A percentile compares a stretch with the other conserved stretches of the same genome.
These are phyloP conservation scores for Andrena minutula DNA, from an alignment of 2,888 invertebrate genomes.

Conservation along the genomic window DNA sequence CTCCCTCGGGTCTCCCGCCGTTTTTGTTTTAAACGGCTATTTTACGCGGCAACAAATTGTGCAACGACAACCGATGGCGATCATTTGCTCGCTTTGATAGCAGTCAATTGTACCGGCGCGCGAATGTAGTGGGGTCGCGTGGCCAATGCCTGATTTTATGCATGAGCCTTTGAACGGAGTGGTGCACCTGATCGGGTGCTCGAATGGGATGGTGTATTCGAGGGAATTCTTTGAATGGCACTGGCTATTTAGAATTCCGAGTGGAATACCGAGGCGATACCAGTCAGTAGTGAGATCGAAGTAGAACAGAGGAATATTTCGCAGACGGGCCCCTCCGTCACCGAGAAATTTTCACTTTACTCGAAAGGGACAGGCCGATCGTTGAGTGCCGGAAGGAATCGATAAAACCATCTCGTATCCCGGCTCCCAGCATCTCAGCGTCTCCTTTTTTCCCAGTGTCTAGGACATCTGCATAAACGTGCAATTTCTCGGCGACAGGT, in stretches of 20 bases:
- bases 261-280: neutral
- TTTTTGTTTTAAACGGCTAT: slow-evolving; percentile 8
- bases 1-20: no score
- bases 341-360: slow-evolving; percentile 33
- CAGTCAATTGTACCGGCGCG: slow-evolving; percentile 20
- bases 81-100: slow-evolving; percentile 4
- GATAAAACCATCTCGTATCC: slow-evolving; percentile 33
- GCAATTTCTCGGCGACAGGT: slow-evolving; percentile 65
- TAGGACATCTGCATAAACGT: slow-evolving; percentile 72
- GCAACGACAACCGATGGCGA: neutral
- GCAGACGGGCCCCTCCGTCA: neutral
- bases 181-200: no score
- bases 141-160: no score
- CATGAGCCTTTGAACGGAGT: no score
- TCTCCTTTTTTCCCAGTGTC: slow-evolving; percentile 48
- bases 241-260: no score
- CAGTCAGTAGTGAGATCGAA: neutral
- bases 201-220: no score
- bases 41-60: slow-evolving; percentile 11
- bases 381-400: slow-evolving; percentile 45
- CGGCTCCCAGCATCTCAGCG: slow-evolving; percentile 15
- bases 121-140: neutral
- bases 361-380: neutral
- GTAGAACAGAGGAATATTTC: neutral
- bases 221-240: no score